Evolutionary conservation across 2,888 invertebrate genomes (phyloP).

Genomic region (Cinara cedri): DNA sequence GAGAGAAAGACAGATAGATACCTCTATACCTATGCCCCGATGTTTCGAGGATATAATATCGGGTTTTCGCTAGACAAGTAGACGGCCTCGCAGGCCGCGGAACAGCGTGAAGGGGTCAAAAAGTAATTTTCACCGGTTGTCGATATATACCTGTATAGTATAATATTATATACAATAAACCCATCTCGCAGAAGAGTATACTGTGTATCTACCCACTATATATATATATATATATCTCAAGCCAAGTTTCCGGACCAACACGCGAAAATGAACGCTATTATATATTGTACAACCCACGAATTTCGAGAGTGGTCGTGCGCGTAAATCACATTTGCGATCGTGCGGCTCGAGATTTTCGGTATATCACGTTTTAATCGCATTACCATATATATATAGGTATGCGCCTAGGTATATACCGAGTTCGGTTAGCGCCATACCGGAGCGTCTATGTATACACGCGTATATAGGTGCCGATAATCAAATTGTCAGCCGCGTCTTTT

Average conservation of each 20-base stretch:
- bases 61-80: neutral
- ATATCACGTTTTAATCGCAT: constrained; percentile 16
- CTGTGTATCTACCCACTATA: too few relatives aligned
- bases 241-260: neutral
- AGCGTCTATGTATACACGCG: neutral
- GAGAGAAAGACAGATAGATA: too few relatives aligned
- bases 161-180: neutral
- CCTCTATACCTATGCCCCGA: too few relatives aligned
- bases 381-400: neutral
- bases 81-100: neutral
- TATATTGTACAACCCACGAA: neutral
- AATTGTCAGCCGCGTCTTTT: too few relatives aligned
- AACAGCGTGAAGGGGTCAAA: neutral
- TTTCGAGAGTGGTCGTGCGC: neutral
- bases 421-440: neutral
- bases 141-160: neutral
- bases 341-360: neutral
- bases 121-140: neutral
- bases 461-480: neutral
- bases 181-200: neutral
- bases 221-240: too few relatives aligned
- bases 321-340: constrained; percentile 12
- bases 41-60: too few relatives aligned
- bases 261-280: neutral
- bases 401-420: neutral